Percentiles rank a stretch among this genome's conserved stretches.
Conservation (phyloP, 2,888 invertebrate genomes). For the Andrena chrysosceles region DNA sequence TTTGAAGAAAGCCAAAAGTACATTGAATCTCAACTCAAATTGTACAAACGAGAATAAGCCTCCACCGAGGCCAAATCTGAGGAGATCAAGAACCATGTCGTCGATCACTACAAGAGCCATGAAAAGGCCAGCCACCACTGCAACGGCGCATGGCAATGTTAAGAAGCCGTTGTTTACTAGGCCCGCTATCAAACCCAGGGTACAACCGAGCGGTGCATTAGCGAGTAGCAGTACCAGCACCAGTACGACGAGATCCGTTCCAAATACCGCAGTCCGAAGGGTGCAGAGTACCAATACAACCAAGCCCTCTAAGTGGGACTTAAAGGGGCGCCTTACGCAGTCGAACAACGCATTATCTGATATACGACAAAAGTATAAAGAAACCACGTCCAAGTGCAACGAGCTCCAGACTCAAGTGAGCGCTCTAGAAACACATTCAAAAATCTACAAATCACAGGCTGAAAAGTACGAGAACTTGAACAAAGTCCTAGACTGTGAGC, state of each 20-base stretch:
- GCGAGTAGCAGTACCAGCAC: constrained; percentile 38
- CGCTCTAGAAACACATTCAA: constrained; percentile 68
- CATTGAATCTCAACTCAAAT: constrained; percentile 63
- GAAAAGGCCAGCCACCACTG: constrained; percentile 73
- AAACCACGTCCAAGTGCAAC: constrained; percentile 83
- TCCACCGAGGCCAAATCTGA: constrained; percentile 58
- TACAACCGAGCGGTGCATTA: constrained; percentile 73
- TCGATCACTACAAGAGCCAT: constrained; percentile 67
- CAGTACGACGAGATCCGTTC: constrained; percentile 60
- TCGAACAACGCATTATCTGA: constrained; percentile 86
- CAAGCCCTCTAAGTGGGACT: constrained; percentile 82
- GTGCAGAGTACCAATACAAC: constrained; percentile 34
- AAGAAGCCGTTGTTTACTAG: constrained; percentile 75
- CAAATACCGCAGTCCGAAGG: constrained; percentile 69
- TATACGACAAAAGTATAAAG: constrained; percentile 89
- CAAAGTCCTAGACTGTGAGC: constrained; percentile 87
- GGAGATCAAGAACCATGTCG: constrained; percentile 74
- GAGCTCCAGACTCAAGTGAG: constrained; percentile 69
- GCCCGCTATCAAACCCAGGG: constrained; percentile 51
- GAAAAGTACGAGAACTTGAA: constrained; percentile 71
- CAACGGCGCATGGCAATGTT: constrained; percentile 60
- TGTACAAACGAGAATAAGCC: constrained; percentile 75
- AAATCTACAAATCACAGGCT: constrained; percentile 65
- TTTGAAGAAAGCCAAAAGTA: constrained; percentile 69
- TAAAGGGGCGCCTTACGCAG: constrained; percentile 79